These are phyloP conservation scores for Indicator maculatus DNA, from an alignment of 2,113 vertebrate genomes.

Conservation along the genomic window DNA sequence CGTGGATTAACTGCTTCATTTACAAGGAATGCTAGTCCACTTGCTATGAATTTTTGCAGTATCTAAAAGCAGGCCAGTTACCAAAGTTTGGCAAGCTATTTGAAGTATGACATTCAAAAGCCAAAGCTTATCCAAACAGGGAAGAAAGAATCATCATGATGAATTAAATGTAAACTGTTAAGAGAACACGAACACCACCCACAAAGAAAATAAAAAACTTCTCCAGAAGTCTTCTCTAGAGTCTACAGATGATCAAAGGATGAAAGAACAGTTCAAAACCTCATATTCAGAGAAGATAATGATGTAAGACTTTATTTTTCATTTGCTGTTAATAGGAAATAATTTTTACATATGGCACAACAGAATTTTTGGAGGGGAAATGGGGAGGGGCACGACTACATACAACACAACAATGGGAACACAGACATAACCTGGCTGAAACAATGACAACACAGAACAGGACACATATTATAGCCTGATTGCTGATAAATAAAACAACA, in stretches of 20 bases:
- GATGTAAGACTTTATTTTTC: neutral
- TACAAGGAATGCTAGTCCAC: neutral
- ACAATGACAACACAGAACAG: fast-evolving
- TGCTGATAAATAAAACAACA: neutral
- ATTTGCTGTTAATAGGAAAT: neutral
- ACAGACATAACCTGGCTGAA: fast-evolving
- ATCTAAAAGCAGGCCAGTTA: neutral
- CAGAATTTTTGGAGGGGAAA: neutral
- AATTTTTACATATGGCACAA: neutral
- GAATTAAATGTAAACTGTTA: neutral
- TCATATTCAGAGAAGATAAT: neutral
- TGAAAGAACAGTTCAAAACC: neutral
- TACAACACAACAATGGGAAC: too few species aligned
- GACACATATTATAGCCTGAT: neutral
- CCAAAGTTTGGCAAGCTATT: neutral
- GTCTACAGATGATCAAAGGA: neutral
- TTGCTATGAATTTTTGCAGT: neutral
- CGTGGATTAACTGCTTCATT: neutral
- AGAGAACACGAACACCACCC: neutral
- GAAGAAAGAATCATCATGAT: neutral
- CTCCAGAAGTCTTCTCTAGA: neutral
- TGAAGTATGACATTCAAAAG: neutral
- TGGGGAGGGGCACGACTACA: too few species aligned
- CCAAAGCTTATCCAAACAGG: neutral
- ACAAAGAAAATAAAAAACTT: neutral